Evolutionary conservation across 2,888 invertebrate species (phyloP).

Genomic region (Lasioglossum villosulum): DNA sequence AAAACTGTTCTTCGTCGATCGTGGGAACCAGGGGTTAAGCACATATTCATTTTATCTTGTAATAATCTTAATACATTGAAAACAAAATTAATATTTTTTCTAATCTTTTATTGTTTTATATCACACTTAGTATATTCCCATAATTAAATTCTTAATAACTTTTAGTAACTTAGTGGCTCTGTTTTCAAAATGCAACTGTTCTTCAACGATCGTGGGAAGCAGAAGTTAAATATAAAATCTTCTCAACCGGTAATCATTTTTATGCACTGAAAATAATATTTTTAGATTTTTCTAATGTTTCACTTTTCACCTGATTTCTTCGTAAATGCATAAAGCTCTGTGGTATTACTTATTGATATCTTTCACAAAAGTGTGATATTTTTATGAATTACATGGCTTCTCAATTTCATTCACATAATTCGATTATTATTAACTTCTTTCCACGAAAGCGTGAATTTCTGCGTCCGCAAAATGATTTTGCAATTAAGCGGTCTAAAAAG

Average conservation of each 20-base stretch:
- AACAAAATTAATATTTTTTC: background rate
- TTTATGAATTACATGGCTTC: no score
- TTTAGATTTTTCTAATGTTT: no score
- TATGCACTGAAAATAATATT: background rate
- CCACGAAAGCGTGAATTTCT: no score
- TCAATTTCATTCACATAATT: background rate
- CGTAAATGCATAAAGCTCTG: background rate
- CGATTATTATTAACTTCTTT: background rate
- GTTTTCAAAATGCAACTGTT: background rate
- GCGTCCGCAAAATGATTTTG: background rate
- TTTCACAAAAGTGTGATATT: background rate
- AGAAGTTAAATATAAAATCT: background rate
- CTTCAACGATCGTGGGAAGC: background rate
- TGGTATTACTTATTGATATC: background rate
- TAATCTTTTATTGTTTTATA: background rate
- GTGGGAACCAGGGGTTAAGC: background rate
- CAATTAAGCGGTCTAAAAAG: background rate
- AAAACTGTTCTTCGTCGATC: background rate
- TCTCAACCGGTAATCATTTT: background rate
- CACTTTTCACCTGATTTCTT: background rate
- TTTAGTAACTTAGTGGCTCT: no score
- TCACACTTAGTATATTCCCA: background rate
- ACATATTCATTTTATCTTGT: background rate
- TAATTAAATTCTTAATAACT: background rate
- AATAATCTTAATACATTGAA: background rate